Percentiles rank a stretch among this genome's conserved stretches.
These are phyloP conservation scores for Semicossyphus pulcher DNA, from an alignment of 2,113 vertebrate species.

Conservation along the genomic window DNA sequence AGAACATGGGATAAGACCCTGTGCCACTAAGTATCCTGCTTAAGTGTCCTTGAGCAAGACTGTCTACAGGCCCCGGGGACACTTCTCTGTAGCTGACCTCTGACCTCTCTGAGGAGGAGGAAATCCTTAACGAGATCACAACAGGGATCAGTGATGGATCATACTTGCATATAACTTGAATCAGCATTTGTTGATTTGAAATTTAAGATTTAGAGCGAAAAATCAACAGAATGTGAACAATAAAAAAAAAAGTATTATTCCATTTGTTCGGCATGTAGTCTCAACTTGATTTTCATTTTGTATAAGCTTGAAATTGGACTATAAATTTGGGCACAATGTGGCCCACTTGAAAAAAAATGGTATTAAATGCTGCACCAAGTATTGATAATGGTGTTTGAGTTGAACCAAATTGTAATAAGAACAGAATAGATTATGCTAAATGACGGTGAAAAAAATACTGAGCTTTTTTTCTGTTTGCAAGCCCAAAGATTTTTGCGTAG, in stretches of 20 bases:
- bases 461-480: slow-evolving; percentile 58
- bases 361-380: slow-evolving; percentile 49
- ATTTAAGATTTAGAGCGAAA: neutral
- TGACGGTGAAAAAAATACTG: slow-evolving; percentile 16
- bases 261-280: slow-evolving; percentile 46
- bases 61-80: slow-evolving; percentile 12
- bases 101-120: slow-evolving; percentile 27
- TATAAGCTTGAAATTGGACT: slow-evolving; percentile 27
- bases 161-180: slow-evolving; percentile 38
- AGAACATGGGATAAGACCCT: no score
- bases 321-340: neutral
- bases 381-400: slow-evolving; percentile 30
- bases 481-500: slow-evolving; percentile 72
- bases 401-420: slow-evolving; percentile 26
- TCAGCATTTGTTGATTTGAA: slow-evolving; percentile 34
- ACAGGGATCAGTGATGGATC: neutral
- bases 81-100: slow-evolving; percentile 8
- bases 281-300: slow-evolving; percentile 26
- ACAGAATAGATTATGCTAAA: slow-evolving; percentile 33
- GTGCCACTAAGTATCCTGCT: neutral
- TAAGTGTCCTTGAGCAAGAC: slow-evolving; percentile 22
- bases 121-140: neutral
- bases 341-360: neutral
- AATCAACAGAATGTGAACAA: slow-evolving; percentile 12
- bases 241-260: slow-evolving; percentile 11